Base-by-base conservation (phyloP, 1,140 invertebrate genomes). In the Procambarus clarkii region DNA sequence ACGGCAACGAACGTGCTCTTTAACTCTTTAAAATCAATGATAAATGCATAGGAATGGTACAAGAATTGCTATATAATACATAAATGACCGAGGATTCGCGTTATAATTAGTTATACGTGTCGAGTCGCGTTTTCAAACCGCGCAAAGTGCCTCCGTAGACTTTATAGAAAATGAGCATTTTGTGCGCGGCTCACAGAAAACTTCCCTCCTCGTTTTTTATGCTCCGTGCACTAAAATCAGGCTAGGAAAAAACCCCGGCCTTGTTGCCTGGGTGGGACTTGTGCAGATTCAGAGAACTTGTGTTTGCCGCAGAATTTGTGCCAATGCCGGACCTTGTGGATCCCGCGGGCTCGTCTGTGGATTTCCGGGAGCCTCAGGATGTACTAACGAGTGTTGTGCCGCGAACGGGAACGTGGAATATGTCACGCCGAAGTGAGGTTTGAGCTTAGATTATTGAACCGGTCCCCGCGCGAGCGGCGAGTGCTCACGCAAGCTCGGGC, bases 131-230 rank as follows among this genome's bases (percentile, higher is more conserved):
- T 84, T 78, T 84, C 88, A 90, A 83, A 82, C 50, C 24, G 48
- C 80, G 80, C 88, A 90, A 90, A 90, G 81, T 58, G 77, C 46
- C 88, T 44, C 88, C 88, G 88, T 76, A 90, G 88, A 90, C 80
- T 90, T 90, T 88, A 90, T 84, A 90, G 88, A 90, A 90, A 90
- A 90, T 90, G 88, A 90, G 80, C 80, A 90, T 90, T 90, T 90
- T 90, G 88, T 90, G 81, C 88, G 88, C 71, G 80, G 71, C 80
- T 83, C 88, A 90, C 78, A 90, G 88, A 90, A 84, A 90, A 90
- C 88, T 90, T 83, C 88, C 88, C 80, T 44, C 64, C 88, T 80
- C 88, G 88, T 90, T 90, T 90, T 90, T 90, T 90, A 90, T 90
- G 88, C 88, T 90, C 81, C 64, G 34, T 74, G 44, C 60, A 58